Base-by-base conservation (phyloP, 1,140 invertebrate species). In the Camponotus pennsylvanicus region DNA sequence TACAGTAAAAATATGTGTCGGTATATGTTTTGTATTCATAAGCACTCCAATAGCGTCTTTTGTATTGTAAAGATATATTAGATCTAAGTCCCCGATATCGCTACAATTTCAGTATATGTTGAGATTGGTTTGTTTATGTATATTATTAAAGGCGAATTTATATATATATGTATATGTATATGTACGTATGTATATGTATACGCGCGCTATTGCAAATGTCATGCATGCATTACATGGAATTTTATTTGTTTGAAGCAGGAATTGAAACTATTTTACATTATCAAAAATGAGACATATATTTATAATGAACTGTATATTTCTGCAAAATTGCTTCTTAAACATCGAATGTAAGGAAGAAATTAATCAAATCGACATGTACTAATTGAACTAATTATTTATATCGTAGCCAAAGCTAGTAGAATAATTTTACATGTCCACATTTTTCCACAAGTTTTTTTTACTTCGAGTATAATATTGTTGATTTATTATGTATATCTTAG, bases 1-100 rank as follows among this genome's bases (percentile, higher is more conserved):
- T 80, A 76, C 42, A 40, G 73, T 85, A 64, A 67, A 78, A 75
- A 57, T 88, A 49, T 66, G 55, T 89, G 77, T 89, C 63, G 52
- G 63, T 90, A 87, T 87, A 88, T 90, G 75, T 55, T 90, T 90
- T 87, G 52, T 91, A 82, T 85, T 80, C 66, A 86, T 82, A 87
- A 73, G 80, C 80, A 82, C 66, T 82, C 71, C 49, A 78, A 61
- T 83, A 89, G 71, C 32, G 40, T 85, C n/a, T 76, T 70, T 61
- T 77, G 52, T 85, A 64, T 90, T 80, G 63, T 84, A 80, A 82
- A 86, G 52, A 77, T 18, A 21, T 75, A 59, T 34, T 86, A 89
- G 73, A 64, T 82, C 49, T 83, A 89, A 86, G 71, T 63, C 15
- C 57, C 42, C 21, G 70, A 85, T 83, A 52, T 83, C 55, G 69